These are phyloP conservation scores for Xanthia icteritia DNA, from an alignment of 2,888 invertebrate genomes.

Conservation along the genomic window DNA sequence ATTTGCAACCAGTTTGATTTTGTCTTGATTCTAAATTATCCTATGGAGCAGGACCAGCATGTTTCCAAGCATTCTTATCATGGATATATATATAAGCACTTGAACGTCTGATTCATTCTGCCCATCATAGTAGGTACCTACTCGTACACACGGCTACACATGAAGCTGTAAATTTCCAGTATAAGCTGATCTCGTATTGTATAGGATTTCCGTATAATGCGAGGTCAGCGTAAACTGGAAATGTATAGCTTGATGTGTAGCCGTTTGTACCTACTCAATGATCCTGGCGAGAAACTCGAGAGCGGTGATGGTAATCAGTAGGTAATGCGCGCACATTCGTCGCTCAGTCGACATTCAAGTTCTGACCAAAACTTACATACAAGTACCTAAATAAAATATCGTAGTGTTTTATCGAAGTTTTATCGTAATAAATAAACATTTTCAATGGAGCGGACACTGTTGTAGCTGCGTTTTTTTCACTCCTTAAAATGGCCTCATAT, in stretches of 20 bases:
- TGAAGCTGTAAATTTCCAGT: too few relatives aligned
- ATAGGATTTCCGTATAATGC: too few relatives aligned
- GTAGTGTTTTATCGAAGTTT: background rate
- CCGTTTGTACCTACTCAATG: background rate
- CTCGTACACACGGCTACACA: background rate
- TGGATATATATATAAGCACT: too few relatives aligned
- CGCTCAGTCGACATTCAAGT: constrained; percentile 29
- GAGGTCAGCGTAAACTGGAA: too few relatives aligned
- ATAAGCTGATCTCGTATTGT: too few relatives aligned
- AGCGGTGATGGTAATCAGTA: constrained; percentile 25
- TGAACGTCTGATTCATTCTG: constrained; percentile 16
- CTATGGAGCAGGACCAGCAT: too few relatives aligned
- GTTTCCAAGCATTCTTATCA: too few relatives aligned
- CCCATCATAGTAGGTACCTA: background rate
- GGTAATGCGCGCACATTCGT: background rate
- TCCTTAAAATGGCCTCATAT: constrained; percentile 20
- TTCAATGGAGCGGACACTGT: background rate
- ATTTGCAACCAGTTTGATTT: too few relatives aligned
- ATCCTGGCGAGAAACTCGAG: constrained; percentile 40
- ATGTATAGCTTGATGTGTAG: too few relatives aligned
- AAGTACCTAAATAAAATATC: background rate
- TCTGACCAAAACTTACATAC: constrained; percentile 15
- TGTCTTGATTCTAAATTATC: too few relatives aligned
- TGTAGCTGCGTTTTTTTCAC: background rate
- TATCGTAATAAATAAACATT: background rate